Conservation (phyloP, 2,888 invertebrate species). For the Hipparchia sbordonii region DNA sequence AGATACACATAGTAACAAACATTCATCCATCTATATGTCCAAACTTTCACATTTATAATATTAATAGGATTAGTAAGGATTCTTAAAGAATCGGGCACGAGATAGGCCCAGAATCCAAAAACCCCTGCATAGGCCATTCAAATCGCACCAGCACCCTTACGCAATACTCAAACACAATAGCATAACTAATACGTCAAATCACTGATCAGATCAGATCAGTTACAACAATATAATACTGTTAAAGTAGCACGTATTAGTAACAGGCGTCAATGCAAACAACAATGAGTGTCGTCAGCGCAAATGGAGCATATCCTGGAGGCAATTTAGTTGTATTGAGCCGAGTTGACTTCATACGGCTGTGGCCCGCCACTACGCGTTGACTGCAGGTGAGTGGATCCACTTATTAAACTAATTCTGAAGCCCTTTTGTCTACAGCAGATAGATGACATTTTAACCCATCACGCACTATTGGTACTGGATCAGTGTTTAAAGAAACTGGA, state of each 20-base stretch:
- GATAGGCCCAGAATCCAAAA: no score
- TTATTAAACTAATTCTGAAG: background rate
- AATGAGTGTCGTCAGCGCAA: slow-evolving; percentile 66
- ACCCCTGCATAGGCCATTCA: no score
- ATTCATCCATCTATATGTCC: no score
- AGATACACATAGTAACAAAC: background rate
- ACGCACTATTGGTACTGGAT: no score
- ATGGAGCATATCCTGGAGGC: slow-evolving; percentile 71
- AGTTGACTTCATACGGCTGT: slow-evolving; percentile 43
- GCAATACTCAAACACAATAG: slow-evolving; percentile 6
- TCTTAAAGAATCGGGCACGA: no score
- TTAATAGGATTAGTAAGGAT: no score
- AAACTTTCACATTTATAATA: no score
- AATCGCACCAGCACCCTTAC: background rate
- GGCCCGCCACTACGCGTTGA: slow-evolving; percentile 41
- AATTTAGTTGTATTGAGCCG: slow-evolving; percentile 60
- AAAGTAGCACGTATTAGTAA: slow-evolving; percentile 32
- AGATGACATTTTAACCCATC: background rate
- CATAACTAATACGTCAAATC: background rate
- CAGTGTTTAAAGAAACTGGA: no score
- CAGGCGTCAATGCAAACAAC: slow-evolving; percentile 57
- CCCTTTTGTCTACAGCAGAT: background rate
- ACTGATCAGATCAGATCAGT: background rate
- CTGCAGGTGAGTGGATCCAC: slow-evolving; percentile 44
- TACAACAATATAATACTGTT: slow-evolving; percentile 19